phyloP scores from a whole-genome alignment of 2,797 vertebrate genomes.

The Anableps anableps region DNA sequence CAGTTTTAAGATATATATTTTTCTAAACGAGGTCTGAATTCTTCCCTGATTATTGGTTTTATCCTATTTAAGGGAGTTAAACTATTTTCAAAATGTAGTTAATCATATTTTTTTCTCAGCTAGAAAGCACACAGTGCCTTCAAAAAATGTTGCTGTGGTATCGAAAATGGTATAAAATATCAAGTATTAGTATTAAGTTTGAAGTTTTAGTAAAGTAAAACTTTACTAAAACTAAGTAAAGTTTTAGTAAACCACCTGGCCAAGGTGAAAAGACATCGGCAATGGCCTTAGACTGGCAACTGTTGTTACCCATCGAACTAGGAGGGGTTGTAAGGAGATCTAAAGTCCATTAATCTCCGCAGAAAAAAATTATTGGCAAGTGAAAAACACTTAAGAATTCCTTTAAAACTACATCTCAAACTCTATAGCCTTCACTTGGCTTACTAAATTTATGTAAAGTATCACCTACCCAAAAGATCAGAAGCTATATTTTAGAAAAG shows the following conservation, averaged over 20 bases:
- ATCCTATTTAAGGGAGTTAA: background rate
- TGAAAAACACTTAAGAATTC: background rate
- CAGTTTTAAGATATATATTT: background rate
- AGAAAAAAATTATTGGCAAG: background rate
- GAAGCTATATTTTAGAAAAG: background rate
- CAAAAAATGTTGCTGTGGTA: background rate
- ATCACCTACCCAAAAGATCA: background rate
- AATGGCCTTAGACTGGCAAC: background rate
- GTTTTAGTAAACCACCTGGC: too few species aligned
- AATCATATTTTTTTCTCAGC: background rate
- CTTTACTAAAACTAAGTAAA: too few species aligned
- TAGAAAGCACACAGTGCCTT: background rate
- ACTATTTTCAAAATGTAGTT: background rate
- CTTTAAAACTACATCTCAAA: background rate
- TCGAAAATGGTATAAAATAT: background rate
- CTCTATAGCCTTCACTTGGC: background rate
- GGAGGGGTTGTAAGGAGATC: too few species aligned
- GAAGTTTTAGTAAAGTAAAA: background rate
- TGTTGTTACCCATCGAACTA: too few species aligned
- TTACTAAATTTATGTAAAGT: background rate
- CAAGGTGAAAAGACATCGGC: background rate
- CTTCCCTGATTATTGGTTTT: background rate
- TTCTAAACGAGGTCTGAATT: background rate
- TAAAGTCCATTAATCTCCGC: too few species aligned
- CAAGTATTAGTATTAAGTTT: background rate